Conservation (phyloP, 2,888 invertebrate species). For the Hyppa rectilinea region DNA sequence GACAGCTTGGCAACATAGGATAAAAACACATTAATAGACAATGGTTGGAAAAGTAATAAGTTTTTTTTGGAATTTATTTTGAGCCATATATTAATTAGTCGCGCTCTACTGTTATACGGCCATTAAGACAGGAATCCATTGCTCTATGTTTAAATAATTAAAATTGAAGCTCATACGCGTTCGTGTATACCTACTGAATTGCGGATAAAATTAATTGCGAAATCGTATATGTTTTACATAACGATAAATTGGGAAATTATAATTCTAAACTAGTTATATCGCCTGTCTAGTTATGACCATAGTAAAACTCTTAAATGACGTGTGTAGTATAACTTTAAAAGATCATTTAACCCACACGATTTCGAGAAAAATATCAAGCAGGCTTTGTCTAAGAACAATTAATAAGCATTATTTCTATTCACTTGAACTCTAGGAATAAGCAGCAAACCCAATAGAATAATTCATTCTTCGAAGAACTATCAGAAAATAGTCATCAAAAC, state of each 20-base stretch:
- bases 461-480: slow-evolving; percentile 17
- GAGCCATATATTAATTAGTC: slow-evolving; percentile 34
- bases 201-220: slow-evolving; percentile 29
- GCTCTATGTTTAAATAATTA: slow-evolving; percentile 20
- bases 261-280: neutral
- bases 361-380: neutral
- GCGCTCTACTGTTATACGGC: slow-evolving; percentile 37
- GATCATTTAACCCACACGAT: neutral
- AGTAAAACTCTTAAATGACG: neutral
- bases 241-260: slow-evolving; percentile 9
- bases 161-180: slow-evolving; percentile 23
- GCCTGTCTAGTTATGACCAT: neutral
- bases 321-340: neutral
- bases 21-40: slow-evolving; percentile 21
- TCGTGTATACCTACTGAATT: slow-evolving; percentile 20
- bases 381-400: neutral
- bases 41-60: slow-evolving; percentile 33
- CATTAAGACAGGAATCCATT: slow-evolving; percentile 39
- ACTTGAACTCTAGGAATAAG: neutral
- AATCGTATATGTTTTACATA: slow-evolving; percentile 31
- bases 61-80: slow-evolving; percentile 25
- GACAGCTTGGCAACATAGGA: slow-evolving; percentile 35
- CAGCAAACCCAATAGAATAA: slow-evolving; percentile 18
- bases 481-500: slow-evolving; percentile 40
- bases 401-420: neutral